These are phyloP conservation scores for Hippocampus abdominalis DNA, from an alignment of 2,113 vertebrate species.

Conservation along the genomic window DNA sequence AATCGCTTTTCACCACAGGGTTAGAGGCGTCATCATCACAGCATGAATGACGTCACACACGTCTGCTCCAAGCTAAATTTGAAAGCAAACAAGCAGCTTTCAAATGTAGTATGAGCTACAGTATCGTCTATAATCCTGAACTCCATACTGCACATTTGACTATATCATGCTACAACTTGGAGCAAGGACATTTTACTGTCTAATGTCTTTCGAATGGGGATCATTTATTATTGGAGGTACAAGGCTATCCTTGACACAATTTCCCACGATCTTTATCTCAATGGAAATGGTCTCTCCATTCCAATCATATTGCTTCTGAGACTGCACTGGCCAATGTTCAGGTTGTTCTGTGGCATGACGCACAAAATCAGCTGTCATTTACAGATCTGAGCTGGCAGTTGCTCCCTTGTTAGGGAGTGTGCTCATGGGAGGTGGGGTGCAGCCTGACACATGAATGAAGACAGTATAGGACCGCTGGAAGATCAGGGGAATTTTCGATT, in stretches of 20 bases:
- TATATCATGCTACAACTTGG: neutral
- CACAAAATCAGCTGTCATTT: slow-evolving; percentile 39
- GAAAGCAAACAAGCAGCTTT: neutral
- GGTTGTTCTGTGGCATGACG: slow-evolving; percentile 44
- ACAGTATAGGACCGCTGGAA: slow-evolving; percentile 21
- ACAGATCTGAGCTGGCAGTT: slow-evolving; percentile 36
- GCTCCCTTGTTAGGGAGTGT: slow-evolving; percentile 21
- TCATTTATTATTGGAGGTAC: slow-evolving; percentile 13
- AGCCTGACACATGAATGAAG: slow-evolving; percentile 34
- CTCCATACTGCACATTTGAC: slow-evolving; percentile 5
- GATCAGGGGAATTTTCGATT: slow-evolving; percentile 17
- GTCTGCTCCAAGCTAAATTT: no score
- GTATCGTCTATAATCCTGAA: neutral
- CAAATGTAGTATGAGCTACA: slow-evolving; percentile 10
- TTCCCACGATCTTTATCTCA: slow-evolving; percentile 16
- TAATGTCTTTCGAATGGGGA: slow-evolving; percentile 2
- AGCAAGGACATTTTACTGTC: slow-evolving; percentile 11
- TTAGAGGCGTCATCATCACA: no score
- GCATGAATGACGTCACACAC: no score
- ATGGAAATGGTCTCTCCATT: slow-evolving; percentile 35
- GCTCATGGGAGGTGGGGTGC: neutral
- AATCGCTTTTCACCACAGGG: no score
- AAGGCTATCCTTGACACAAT: slow-evolving; percentile 6
- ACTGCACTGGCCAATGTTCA: slow-evolving; percentile 43
- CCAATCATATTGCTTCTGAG: slow-evolving; percentile 34